Percentiles rank a stretch among this genome's conserved stretches.
Evolutionary conservation across 1,140 invertebrate species (phyloP).

Genomic region (Lepeophtheirus salmonis): DNA sequence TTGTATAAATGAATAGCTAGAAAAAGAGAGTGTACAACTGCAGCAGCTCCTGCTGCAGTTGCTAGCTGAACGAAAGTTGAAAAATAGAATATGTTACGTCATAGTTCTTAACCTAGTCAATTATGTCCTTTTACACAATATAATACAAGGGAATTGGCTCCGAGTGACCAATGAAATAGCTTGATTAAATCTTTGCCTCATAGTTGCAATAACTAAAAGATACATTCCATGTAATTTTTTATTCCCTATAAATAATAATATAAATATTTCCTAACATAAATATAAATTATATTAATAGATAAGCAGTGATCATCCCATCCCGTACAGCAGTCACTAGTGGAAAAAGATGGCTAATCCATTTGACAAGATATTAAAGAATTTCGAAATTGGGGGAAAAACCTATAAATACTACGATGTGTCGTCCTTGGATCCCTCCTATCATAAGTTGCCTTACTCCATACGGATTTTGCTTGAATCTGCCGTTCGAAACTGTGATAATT

Average conservation of each 20-base stretch:
- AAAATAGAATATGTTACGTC: background rate
- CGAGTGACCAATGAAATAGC: background rate
- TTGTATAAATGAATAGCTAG: too few relatives aligned
- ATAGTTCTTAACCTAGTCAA: background rate
- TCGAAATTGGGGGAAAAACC: background rate
- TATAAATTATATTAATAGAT: too few relatives aligned
- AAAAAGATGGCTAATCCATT: background rate
- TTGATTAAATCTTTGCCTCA: background rate
- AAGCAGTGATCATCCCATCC: too few relatives aligned
- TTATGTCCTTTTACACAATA: background rate
- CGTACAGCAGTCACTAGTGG: too few relatives aligned
- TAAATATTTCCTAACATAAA: too few relatives aligned
- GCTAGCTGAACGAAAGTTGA: too few relatives aligned
- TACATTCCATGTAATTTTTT: too few relatives aligned
- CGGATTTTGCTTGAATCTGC: slow-evolving; percentile 83
- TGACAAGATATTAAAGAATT: background rate
- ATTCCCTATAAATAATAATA: too few relatives aligned
- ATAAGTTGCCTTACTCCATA: slow-evolving; percentile 69
- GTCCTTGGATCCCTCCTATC: background rate
- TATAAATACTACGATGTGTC: slow-evolving; percentile 24
- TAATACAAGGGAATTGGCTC: background rate
- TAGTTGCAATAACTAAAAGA: background rate
- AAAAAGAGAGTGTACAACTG: too few relatives aligned
- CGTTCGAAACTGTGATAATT: slow-evolving; percentile 86
- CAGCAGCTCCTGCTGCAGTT: too few relatives aligned